Conservation (phyloP, 1,140 invertebrate genomes). For the Odontomachus brunneus region DNA sequence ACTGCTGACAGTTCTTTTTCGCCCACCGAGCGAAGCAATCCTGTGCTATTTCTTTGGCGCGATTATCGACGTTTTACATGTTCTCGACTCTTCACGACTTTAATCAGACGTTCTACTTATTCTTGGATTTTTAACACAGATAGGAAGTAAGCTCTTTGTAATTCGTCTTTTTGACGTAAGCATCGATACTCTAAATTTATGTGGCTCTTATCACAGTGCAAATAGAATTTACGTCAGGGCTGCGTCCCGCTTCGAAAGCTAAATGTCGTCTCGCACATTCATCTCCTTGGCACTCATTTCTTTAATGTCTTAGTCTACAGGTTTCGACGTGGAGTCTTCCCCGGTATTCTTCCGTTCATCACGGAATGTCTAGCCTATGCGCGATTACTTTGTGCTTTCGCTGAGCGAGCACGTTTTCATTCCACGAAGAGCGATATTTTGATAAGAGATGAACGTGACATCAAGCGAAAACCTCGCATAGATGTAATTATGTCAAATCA, state of each 20-base stretch:
- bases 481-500: constrained; percentile 45
- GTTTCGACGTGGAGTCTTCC: background rate
- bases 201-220: background rate
- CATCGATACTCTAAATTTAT: background rate
- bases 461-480: constrained; percentile 28
- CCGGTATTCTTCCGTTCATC: constrained; percentile 41
- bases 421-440: constrained; percentile 31
- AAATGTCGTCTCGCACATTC: background rate
- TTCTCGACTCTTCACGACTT: background rate
- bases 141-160: constrained; percentile 14
- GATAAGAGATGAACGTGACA: constrained; percentile 60
- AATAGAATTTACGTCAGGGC: background rate
- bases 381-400: constrained; percentile 29
- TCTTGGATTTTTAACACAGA: background rate
- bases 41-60: background rate
- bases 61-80: constrained; percentile 9
- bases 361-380: constrained; percentile 27
- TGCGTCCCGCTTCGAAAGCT: too few species aligned
- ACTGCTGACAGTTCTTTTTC: too few species aligned
- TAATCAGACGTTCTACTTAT: background rate
- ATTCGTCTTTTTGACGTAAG: background rate
- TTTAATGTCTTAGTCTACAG: constrained; percentile 10
- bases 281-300: background rate
- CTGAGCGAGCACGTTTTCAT: constrained; percentile 45
- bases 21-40: background rate